Conservation (phyloP, 2,113 vertebrate species). For the Austrofundulus limnaeus region DNA sequence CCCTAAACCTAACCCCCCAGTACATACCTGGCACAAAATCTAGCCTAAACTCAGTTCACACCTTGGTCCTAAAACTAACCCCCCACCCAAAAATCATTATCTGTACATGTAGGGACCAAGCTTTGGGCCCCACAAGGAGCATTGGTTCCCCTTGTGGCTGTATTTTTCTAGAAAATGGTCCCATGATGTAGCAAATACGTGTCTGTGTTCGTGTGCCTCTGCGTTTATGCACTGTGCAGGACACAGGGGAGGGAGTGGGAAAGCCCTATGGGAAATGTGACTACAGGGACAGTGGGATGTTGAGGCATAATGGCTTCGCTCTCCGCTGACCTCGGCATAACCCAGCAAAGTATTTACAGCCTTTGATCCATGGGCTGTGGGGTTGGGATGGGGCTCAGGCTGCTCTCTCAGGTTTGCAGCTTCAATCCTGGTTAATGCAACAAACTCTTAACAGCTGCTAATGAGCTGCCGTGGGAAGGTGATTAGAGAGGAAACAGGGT, state of each 20-base stretch:
- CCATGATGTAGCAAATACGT: too few relatives aligned
- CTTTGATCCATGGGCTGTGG: constrained; percentile 73
- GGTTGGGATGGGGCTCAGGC: constrained; percentile 25
- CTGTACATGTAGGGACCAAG: too few relatives aligned
- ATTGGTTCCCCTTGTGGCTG: too few relatives aligned
- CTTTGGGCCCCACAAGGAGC: too few relatives aligned
- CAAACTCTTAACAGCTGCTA: constrained; percentile 55
- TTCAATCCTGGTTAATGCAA: constrained; percentile 26
- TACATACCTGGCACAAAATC: too few relatives aligned
- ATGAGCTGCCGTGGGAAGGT: constrained; percentile 32
- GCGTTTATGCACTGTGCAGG: constrained; percentile 6
- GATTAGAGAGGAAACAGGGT: constrained; percentile 3
- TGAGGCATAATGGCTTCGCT: constrained; percentile 69
- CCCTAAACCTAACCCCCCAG: too few relatives aligned
- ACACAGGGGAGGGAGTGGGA: constrained; percentile 35
- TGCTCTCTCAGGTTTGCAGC: constrained; percentile 19
- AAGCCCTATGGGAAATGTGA: constrained; percentile 57
- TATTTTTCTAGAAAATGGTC: too few relatives aligned
- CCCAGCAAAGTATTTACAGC: constrained; percentile 76
- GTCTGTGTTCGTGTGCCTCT: constrained; percentile 11
- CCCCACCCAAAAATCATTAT: too few relatives aligned
- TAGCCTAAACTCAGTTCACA: too few relatives aligned
- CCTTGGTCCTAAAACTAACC: too few relatives aligned
- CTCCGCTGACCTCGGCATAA: constrained; percentile 70
- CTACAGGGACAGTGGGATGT: constrained; percentile 63